Base-by-base conservation (phyloP, 1,140 invertebrate genomes). In the Hyles vespertilio region DNA sequence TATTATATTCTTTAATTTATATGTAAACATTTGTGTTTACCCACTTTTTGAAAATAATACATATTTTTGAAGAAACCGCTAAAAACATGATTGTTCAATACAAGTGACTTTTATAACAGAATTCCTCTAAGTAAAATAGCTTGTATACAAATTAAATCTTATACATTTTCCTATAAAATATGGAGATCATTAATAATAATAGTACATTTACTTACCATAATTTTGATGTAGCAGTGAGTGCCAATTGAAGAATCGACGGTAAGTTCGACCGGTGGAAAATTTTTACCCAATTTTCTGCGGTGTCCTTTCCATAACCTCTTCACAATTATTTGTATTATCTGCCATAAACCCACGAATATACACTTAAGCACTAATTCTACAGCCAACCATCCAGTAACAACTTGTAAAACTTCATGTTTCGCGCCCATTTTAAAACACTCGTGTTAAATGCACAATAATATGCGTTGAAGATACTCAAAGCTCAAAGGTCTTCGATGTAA, bases 191-290 rank as follows among this genome's bases (percentile, higher is more conserved):
- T 36, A 52, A 12, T 55, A 9, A 32, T n/a, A 32, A 44, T 32
- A 46, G 8, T 52, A n/a, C 12, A 34, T 6, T 10, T 9, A 58
- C 46, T 60, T 58, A 88, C 85, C 82, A 79, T 78, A 53, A 89
- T 72, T 83, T 84, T 87, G 4, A 89, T 87, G 61, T 84, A 84
- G 40, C 80, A 89, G 63, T 89, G 85, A 32, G 75, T 78, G 7
- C 85, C 85, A 10, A 89, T 70, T 32, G 82, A 83, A 0, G 84
- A 79, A 56, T 87, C 86, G 3, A 83, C 76, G 8, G 82, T 79
- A 8, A 85, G 61, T 72, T 87, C 81, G 2, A 84, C 74, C 10
- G 81, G 64, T 5, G 77, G 58, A 48, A n/a, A 58, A 47, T 73
- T 66, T 34, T 77, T 77, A 0, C 65, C 55, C 32, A 62, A 58